Base-by-base conservation (phyloP, 2,888 invertebrate genomes). In the Danaus chrysippus region DNA sequence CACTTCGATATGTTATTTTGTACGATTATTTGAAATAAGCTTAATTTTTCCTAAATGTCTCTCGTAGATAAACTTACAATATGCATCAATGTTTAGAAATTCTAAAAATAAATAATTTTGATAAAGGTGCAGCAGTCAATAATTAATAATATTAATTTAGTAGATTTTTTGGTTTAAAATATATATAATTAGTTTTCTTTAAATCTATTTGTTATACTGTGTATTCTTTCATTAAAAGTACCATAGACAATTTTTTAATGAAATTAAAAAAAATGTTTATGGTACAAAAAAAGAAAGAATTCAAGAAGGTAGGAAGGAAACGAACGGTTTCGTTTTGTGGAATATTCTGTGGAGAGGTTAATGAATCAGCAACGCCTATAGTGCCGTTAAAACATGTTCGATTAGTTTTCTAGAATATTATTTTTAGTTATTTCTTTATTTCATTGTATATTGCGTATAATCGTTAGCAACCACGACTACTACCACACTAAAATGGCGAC, bases 401-500 rank as follows among this genome's bases (percentile, higher is more conserved):
- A 82, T 84, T 89, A 87, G 85, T 86, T 83, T 74, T 68, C 73
- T 71, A 68, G 67, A 65, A 68, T 67, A 73, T 81, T 79, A 77
- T 85, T 87, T 87, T 86, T 82, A 78, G 83, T 87, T 87, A 75
- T 75, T 82, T 76, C 76, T 84, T 87, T 83, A 79, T 86, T 88
- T 84, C 76, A 80, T 84, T 82, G 87, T 86, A 81, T 84, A 83
- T 81, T 82, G 82, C 83, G 81, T 84, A 78, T 76, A 71, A 71
- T 68, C 68, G 72, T 77, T 76, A 76, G 76, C 68, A 69, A 71
- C 66, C 71, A 71, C 69, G 77, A 79, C 81, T 79, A 79, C 78
- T 75, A 84, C 76, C 82, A 83, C 81, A 82, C 81, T 89, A 94
- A 94, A 94, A 95, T 95, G 95, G 94, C 94, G 93, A 94, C 94